Conservation (phyloP, 2,113 vertebrate species). For the Brachypteracias leptosomus region DNA sequence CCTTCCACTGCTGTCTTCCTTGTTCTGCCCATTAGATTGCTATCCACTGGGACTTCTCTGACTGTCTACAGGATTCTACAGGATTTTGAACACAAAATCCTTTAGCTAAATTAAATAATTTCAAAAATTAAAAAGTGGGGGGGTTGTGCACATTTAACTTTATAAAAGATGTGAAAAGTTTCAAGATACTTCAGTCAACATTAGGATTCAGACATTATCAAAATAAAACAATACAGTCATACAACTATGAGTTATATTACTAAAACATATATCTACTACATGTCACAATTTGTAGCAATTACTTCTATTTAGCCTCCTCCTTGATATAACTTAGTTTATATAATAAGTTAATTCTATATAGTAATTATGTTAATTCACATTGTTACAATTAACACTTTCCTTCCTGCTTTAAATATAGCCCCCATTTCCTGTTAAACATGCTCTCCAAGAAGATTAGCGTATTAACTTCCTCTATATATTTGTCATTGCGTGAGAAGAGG, state of each 20-base stretch:
- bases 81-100: not conserved
- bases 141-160: not conserved
- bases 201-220: not conserved
- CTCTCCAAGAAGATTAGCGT: not conserved
- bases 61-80: not conserved
- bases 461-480: not conserved
- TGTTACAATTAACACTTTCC: conserved; percentile 5
- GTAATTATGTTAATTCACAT: not conserved
- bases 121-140: not conserved
- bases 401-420: not conserved
- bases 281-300: not conserved
- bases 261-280: not conserved
- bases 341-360: not conserved
- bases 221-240: not conserved
- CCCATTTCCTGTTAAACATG: not conserved
- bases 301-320: not conserved
- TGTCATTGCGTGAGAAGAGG: not conserved
- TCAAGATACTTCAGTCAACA: not conserved
- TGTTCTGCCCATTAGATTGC: not conserved
- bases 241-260: not conserved
- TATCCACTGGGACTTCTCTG: not conserved
- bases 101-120: not conserved
- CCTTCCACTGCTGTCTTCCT: not conserved
- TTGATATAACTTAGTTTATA: not conserved
- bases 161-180: not conserved